Conservation (phyloP, 2,797 vertebrate genomes). For the Morelia viridis region DNA sequence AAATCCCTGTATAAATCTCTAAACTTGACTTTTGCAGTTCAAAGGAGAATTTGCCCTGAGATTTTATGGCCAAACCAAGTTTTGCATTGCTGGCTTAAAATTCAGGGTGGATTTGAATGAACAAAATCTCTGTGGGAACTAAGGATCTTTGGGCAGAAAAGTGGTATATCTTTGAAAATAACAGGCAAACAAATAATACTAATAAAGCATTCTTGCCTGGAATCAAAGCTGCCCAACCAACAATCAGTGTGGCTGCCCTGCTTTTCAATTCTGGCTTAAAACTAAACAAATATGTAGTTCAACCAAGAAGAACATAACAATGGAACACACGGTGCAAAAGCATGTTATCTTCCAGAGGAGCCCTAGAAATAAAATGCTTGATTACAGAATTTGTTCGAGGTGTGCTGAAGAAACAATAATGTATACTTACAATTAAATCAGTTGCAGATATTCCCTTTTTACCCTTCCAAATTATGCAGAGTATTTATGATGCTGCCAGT, state of each 20-base stretch:
- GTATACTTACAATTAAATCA: conserved; percentile 62
- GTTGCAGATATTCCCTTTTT: conserved; percentile 43
- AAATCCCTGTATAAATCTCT: conserved; percentile 6
- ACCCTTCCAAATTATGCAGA: conserved; percentile 37
- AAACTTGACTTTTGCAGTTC: not conserved
- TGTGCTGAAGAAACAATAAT: conserved; percentile 50
- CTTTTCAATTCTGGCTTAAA: not conserved
- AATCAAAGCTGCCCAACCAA: not conserved
- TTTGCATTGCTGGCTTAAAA: conserved; percentile 33
- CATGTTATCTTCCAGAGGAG: conserved; percentile 23
- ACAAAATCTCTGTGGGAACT: not conserved
- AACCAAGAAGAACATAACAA: conserved; percentile 28
- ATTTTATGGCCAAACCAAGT: not conserved
- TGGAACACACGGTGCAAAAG: not conserved
- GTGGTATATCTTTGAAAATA: not conserved
- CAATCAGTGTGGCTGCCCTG: not conserved
- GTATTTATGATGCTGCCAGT: conserved; percentile 35
- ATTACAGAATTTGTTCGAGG: conserved; percentile 60
- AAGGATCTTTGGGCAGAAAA: not conserved
- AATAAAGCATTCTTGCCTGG: not conserved
- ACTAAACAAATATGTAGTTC: conserved; percentile 51
- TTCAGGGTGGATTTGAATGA: not conserved
- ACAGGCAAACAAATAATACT: not conserved
- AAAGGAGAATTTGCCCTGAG: not conserved
- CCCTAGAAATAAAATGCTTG: conserved; percentile 39